A percentile compares a stretch with the other conserved stretches of the same genome.
Evolutionary conservation across 1,140 invertebrate species (phyloP).

Genomic region (Ceratina calcarata): DNA sequence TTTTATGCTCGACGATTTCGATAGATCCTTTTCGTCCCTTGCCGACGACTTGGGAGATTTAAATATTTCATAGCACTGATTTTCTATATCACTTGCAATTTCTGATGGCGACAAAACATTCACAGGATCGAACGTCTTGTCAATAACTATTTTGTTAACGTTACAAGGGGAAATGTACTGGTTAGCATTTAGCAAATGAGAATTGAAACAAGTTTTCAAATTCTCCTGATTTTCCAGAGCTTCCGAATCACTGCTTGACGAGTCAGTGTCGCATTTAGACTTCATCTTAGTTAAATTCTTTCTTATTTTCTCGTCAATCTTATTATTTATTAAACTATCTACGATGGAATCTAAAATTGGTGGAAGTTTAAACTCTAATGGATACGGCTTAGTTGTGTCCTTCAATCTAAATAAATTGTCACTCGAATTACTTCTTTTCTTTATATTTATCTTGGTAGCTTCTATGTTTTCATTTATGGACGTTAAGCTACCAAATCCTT

Average conservation of each 20-base stretch:
- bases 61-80: background rate
- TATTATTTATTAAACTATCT: conserved; percentile 78
- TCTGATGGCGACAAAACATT: conserved; percentile 10
- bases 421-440: conserved; percentile 69
- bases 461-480: conserved; percentile 75
- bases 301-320: conserved; percentile 65
- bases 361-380: conserved; percentile 82
- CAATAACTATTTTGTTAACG: conserved; percentile 45
- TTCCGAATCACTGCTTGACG: conserved; percentile 71
- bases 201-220: conserved; percentile 67
- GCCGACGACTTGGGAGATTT: background rate
- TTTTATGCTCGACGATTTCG: conserved; percentile 6
- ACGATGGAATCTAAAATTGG: conserved; percentile 86
- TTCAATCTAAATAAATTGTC: conserved; percentile 68
- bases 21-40: conserved; percentile 7
- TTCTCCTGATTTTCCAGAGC: conserved; percentile 71
- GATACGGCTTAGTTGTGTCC: conserved; percentile 64
- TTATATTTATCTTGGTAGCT: conserved; percentile 71
- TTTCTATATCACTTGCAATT: background rate
- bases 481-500: conserved; percentile 70
- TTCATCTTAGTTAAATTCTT: conserved; percentile 61
- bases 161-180: conserved; percentile 37
- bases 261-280: conserved; percentile 27
- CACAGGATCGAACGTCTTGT: conserved; percentile 19
- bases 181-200: conserved; percentile 63